Percentiles rank a stretch among this genome's conserved stretches.
Conservation (phyloP, 1,140 invertebrate genomes). For the Drosophila ambigua region DNA sequence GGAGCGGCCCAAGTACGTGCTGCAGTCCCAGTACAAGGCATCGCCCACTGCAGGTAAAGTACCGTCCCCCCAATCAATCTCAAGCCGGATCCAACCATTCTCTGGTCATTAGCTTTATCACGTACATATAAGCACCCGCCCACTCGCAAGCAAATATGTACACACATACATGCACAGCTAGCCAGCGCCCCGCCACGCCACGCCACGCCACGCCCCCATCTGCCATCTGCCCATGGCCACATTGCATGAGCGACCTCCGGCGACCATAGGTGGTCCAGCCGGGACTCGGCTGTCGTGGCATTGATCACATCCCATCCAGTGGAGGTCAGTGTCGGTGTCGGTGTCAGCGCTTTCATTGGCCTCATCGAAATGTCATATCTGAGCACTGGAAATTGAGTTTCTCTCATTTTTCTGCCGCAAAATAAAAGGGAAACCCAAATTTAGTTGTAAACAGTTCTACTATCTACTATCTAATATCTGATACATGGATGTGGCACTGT, state of each 20-base stretch:
- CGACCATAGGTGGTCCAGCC: no score
- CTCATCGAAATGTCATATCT: no score
- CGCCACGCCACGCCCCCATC: constrained; percentile 1
- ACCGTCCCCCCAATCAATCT: constrained; percentile 2
- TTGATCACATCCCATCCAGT: background rate
- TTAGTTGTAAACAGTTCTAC: no score
- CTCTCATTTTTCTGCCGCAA: no score
- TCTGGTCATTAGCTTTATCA: constrained; percentile 33
- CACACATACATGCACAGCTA: constrained; percentile 3
- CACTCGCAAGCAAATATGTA: no score
- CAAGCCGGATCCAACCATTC: constrained; percentile 1
- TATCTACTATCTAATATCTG: no score
- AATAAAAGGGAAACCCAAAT: no score
- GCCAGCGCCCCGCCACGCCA: background rate
- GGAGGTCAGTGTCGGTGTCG: background rate
- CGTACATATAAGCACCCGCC: constrained; percentile 11
- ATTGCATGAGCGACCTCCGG: background rate
- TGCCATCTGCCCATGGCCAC: background rate
- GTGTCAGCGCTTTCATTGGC: constrained; percentile 5
- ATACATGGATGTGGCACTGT: no score
- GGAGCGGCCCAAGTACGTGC: constrained; percentile 82
- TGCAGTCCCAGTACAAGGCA: constrained; percentile 79
- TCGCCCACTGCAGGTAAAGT: constrained; percentile 57
- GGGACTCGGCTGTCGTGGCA: no score
- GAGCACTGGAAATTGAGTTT: no score